phyloP scores from a whole-genome alignment of 2,113 vertebrate genomes.

The Hippocampus zosterae region DNA sequence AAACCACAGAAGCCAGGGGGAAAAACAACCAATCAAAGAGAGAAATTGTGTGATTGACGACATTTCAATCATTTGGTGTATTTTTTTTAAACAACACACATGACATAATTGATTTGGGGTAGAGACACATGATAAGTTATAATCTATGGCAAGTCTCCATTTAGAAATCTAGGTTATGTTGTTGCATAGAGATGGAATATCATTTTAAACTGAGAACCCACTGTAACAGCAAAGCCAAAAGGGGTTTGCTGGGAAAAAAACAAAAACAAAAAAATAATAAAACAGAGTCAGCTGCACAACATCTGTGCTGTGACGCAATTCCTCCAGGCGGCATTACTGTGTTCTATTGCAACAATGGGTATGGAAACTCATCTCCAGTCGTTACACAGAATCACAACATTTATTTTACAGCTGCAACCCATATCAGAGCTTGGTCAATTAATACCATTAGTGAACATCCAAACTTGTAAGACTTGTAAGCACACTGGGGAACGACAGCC shows the following conservation, averaged over 20 bases:
- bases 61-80: too few species aligned
- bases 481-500: slow-evolving; percentile 15
- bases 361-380: neutral
- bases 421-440: neutral
- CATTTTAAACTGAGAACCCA: too few species aligned
- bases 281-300: neutral
- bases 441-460: slow-evolving; percentile 8
- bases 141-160: too few species aligned
- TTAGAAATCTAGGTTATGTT: too few species aligned
- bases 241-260: neutral
- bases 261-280: neutral
- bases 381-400: neutral
- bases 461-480: slow-evolving; percentile 19
- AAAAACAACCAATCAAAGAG: too few species aligned
- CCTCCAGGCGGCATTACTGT: neutral
- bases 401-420: neutral
- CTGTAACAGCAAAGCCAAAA: neutral
- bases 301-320: neutral
- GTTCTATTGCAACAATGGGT: neutral
- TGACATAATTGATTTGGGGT: too few species aligned
- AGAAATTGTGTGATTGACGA: too few species aligned
- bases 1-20: too few species aligned
- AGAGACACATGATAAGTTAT: too few species aligned
- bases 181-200: too few species aligned
- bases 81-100: too few species aligned